Base-by-base conservation (phyloP, 2,113 vertebrate species). In the Rana temporaria region DNA sequence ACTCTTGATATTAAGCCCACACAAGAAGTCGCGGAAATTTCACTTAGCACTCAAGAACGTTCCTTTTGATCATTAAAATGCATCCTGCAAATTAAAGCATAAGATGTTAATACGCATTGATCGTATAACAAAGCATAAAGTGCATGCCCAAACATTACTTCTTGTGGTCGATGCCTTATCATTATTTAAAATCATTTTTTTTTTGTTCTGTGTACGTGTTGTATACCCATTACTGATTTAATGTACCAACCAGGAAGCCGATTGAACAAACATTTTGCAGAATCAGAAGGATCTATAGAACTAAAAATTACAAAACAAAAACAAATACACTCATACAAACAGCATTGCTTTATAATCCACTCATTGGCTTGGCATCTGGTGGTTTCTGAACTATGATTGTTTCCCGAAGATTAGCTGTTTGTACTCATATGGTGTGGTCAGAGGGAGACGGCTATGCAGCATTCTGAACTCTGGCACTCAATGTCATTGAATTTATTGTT, bases 361-460 rank as follows among this genome's bases (percentile, higher is more conserved):
- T 38, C 20, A 60, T 60, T 74, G 55, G 34, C 71, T 60, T 74
- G 71, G 71, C 71, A 60, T 74, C 52, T 48, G n/a, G 55, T 15
- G 53, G 15, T 26, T 59, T 56, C 2, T n/a, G 32, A 34, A 26
- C 56, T 74, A 17, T 32, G 57, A 38, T 75, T 75, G 72, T 75
- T 62, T 75, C 72, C 5, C 20, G 42, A 75, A 75, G 72, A 75
- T 75, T 75, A 75, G 72, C 56, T 75, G 72, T 75, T 62, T 56
- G 56, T 32, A 34, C 19, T 60, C n/a, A 15, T 42, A 57, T 15
- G 72, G 56, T 19, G 56, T 32, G 30, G 72, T 34, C 56, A 62
- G 30, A 57, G 60, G 20, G 26, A 60, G 72, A 74, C 30, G 30
- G 55, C 30, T 74, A 38, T 74, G 60, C 55, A 74, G 38, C 22